These are phyloP conservation scores for Sebastes matsubarae DNA, from an alignment of 2,797 vertebrate genomes.

Conservation along the genomic window DNA sequence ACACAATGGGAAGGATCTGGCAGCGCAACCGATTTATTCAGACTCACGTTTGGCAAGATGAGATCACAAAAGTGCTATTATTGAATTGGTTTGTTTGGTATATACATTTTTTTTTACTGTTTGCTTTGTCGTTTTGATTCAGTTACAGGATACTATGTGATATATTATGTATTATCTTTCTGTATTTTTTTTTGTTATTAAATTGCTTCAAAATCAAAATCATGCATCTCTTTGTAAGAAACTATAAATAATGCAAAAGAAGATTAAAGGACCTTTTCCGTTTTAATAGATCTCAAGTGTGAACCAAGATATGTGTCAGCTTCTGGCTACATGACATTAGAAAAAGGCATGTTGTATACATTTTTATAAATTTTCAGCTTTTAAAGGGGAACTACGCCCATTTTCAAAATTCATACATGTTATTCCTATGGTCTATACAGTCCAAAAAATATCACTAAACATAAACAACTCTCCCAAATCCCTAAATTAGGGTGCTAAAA, in stretches of 20 bases:
- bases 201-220: neutral
- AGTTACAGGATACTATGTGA: neutral
- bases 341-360: too few species aligned
- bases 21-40: conserved; percentile 18
- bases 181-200: neutral
- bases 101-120: neutral
- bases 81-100: neutral
- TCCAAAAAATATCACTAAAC: too few species aligned
- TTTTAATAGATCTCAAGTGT: neutral
- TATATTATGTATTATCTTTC: neutral
- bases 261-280: conserved; percentile 1
- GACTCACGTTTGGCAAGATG: conserved; percentile 15
- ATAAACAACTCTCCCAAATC: too few species aligned
- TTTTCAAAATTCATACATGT: too few species aligned
- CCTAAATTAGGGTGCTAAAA: too few species aligned
- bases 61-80: neutral
- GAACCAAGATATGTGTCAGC: neutral
- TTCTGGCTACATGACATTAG: neutral
- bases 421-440: too few species aligned
- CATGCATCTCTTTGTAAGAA: neutral
- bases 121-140: conserved; percentile 1
- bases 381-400: too few species aligned
- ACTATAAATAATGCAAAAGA: neutral
- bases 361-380: too few species aligned
- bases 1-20: conserved; percentile 26